Conservation (phyloP, 2,888 invertebrate species). For the Aleiodes testaceus region DNA sequence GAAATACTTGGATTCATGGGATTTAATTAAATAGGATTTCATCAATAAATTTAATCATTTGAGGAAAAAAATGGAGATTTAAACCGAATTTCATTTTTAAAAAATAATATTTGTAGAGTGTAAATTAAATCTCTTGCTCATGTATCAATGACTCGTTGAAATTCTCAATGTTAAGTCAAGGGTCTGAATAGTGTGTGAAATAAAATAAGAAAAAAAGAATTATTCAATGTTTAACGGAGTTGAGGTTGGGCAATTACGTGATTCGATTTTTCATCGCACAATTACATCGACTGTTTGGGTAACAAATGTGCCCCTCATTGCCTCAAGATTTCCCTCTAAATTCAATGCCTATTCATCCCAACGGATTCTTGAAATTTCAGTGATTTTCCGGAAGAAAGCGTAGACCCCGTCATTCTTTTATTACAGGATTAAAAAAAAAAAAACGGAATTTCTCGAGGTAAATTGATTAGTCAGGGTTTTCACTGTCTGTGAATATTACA, state of each 20-base stretch:
- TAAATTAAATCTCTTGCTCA: not conserved
- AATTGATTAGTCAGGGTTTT: slow-evolving; percentile 24
- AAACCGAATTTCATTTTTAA: no score
- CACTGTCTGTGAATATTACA: not conserved
- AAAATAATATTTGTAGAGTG: no score
- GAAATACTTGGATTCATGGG: not conserved
- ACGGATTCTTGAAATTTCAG: not conserved
- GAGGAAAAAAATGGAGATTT: no score
- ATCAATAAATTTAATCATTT: no score
- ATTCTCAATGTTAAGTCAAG: not conserved
- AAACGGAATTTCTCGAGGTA: not conserved
- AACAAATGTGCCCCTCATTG: not conserved
- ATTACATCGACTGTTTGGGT: not conserved
- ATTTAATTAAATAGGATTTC: no score
- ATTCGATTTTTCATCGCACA: slow-evolving; percentile 14
- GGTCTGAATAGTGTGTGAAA: not conserved
- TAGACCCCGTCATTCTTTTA: not conserved
- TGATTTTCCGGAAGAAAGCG: not conserved
- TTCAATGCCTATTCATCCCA: not conserved
- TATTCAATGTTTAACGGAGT: slow-evolving; percentile 22
- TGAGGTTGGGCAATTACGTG: slow-evolving; percentile 20
- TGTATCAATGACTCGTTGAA: not conserved
- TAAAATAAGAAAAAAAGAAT: not conserved
- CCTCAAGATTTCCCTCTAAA: not conserved
- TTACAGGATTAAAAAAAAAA: not conserved